Evolutionary conservation across 2,888 invertebrate species (phyloP).

Genomic region (Cryptus armator): DNA sequence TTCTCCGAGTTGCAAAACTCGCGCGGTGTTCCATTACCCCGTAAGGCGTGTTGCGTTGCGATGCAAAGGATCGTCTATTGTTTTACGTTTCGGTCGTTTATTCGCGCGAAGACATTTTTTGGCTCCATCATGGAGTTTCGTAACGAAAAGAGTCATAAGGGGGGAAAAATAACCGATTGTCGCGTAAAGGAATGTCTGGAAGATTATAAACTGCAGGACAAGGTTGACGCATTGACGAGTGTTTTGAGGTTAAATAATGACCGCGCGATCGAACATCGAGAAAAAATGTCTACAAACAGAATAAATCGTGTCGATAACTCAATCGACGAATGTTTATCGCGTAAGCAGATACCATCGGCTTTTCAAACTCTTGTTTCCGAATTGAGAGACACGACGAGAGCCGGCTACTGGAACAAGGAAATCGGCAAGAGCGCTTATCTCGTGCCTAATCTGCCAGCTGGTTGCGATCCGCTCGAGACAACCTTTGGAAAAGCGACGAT

Average conservation of each 20-base stretch:
- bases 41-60: slow-evolving; percentile 6
- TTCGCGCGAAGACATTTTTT: neutral
- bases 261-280: neutral
- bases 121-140: slow-evolving; percentile 39
- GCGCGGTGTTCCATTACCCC: slow-evolving; percentile 57
- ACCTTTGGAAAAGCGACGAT: slow-evolving; percentile 83
- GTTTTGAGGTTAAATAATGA: slow-evolving; percentile 36
- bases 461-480: slow-evolving; percentile 82
- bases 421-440: slow-evolving; percentile 85
- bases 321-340: slow-evolving; percentile 74
- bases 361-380: slow-evolving; percentile 85
- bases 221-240: slow-evolving; percentile 57
- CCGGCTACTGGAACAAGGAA: slow-evolving; percentile 85
- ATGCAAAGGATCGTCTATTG: slow-evolving; percentile 1
- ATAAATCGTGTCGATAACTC: slow-evolving; percentile 27
- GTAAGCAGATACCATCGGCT: slow-evolving; percentile 83
- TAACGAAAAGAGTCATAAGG: slow-evolving; percentile 12
- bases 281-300: slow-evolving; percentile 32
- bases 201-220: slow-evolving; percentile 58
- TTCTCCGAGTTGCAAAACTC: slow-evolving; percentile 59
- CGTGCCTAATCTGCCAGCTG: slow-evolving; percentile 84
- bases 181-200: slow-evolving; percentile 51
- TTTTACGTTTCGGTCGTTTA: slow-evolving; percentile 2
- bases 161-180: slow-evolving; percentile 26
- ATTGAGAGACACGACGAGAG: slow-evolving; percentile 85